Percentiles rank a stretch among this genome's conserved stretches.
Conservation (phyloP, 1,140 invertebrate species). For the Sesamia nonagrioides region DNA sequence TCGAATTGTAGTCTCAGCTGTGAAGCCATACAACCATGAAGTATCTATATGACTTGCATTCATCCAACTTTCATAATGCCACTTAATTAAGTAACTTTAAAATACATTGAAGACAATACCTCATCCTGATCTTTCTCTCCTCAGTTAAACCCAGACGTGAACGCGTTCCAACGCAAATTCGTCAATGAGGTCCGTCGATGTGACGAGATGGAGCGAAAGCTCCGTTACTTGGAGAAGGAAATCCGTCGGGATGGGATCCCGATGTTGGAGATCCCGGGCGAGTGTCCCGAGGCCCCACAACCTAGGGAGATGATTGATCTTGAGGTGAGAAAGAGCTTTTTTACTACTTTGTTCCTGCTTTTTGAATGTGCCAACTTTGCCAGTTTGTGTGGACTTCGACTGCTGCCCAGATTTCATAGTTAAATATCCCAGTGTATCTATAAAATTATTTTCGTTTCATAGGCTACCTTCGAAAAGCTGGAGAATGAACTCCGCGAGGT, state of each 20-base stretch:
- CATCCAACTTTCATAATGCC: too few species aligned
- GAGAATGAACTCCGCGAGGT: slow-evolving; percentile 98
- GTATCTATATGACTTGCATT: too few species aligned
- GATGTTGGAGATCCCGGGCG: slow-evolving; percentile 97
- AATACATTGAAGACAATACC: background rate
- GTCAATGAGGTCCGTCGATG: slow-evolving; percentile 97
- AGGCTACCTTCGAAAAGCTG: slow-evolving; percentile 98
- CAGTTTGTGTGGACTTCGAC: too few species aligned
- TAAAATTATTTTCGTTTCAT: slow-evolving; percentile 49
- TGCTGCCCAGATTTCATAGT: background rate
- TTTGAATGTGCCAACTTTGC: too few species aligned
- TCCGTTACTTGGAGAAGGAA: slow-evolving; percentile 98
- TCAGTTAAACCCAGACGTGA: slow-evolving; percentile 97
- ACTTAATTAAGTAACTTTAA: background rate
- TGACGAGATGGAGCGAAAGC: slow-evolving; percentile 98
- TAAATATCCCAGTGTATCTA: background rate
- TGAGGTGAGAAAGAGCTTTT: slow-evolving; percentile 90
- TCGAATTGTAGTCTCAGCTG: background rate
- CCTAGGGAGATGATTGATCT: slow-evolving; percentile 99
- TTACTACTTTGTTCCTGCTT: too few species aligned
- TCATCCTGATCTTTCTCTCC: slow-evolving; percentile 20
- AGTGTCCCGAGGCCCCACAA: slow-evolving; percentile 99
- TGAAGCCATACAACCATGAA: background rate
- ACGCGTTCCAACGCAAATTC: slow-evolving; percentile 98
- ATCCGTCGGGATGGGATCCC: slow-evolving; percentile 99